These are phyloP conservation scores for Trichopria drosophilae DNA, from an alignment of 2,888 invertebrate species.

Conservation along the genomic window DNA sequence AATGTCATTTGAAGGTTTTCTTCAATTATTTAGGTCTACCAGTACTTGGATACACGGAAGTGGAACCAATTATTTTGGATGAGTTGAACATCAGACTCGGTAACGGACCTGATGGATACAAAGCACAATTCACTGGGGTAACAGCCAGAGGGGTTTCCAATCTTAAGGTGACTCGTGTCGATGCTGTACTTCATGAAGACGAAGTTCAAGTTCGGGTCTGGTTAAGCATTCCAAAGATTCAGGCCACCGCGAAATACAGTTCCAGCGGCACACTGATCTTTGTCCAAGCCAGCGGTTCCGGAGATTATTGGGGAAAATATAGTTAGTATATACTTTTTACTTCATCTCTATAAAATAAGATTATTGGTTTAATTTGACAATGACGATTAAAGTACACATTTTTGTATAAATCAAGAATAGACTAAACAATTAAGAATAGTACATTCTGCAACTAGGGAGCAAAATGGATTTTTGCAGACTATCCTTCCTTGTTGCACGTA, in stretches of 20 bases:
- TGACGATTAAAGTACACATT: no score
- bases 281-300: slow-evolving; percentile 81
- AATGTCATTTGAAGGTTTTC: neutral
- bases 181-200: slow-evolving; percentile 64
- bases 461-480: no score
- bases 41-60: slow-evolving; percentile 55
- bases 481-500: no score
- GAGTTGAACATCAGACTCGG: slow-evolving; percentile 80
- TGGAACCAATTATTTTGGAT: slow-evolving; percentile 81
- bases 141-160: slow-evolving; percentile 81
- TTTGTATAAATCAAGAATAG: no score
- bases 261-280: slow-evolving; percentile 79
- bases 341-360: no score
- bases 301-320: slow-evolving; percentile 89
- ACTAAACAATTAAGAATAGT: no score
- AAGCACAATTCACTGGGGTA: slow-evolving; percentile 78
- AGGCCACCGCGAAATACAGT: slow-evolving; percentile 77
- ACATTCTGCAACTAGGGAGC: no score
- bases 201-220: slow-evolving; percentile 81
- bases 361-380: no score
- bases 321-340: no score
- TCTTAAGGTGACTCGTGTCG: slow-evolving; percentile 76
- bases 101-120: slow-evolving; percentile 79
- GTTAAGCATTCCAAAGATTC: slow-evolving; percentile 77
- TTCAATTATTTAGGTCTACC: slow-evolving; percentile 48